phyloP scores from a whole-genome alignment of 1,140 invertebrate species.

The Samia ricini region DNA sequence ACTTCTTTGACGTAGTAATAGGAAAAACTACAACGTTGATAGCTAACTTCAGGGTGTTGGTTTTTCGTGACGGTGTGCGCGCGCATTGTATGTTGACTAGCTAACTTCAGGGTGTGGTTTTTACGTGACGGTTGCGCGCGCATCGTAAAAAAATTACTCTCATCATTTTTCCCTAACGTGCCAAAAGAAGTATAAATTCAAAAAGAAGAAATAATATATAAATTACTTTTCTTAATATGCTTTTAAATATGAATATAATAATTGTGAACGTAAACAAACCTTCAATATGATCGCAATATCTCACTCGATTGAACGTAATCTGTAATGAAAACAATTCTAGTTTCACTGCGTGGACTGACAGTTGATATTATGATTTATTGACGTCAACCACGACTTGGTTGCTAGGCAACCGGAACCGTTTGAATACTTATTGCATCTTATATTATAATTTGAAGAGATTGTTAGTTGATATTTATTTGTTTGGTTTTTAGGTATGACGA shows the following conservation, averaged over 20 bases:
- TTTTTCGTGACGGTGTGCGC: too few relatives aligned
- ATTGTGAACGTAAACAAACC: not conserved
- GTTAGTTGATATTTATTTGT: too few relatives aligned
- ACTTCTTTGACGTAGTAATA: too few relatives aligned
- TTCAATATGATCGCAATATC: not conserved
- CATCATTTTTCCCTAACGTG: too few relatives aligned
- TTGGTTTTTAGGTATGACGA: too few relatives aligned
- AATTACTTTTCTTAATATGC: not conserved
- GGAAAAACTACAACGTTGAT: too few relatives aligned
- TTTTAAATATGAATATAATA: not conserved
- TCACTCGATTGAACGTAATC: not conserved
- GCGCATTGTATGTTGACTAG: too few relatives aligned
- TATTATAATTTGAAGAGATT: not conserved
- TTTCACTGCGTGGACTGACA: not conserved
- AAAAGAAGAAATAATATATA: not conserved
- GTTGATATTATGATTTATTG: not conserved
- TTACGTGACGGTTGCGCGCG: too few relatives aligned
- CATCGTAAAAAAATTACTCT: too few relatives aligned
- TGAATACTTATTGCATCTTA: not conserved
- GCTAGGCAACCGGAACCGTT: not conserved
- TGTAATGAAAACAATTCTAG: not conserved
- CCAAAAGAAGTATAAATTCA: too few relatives aligned
- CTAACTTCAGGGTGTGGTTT: too few relatives aligned
- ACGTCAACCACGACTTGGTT: not conserved
- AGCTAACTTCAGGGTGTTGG: too few relatives aligned